Base-by-base conservation (phyloP, 2,888 invertebrate genomes). In the Drosophila histrio region DNA sequence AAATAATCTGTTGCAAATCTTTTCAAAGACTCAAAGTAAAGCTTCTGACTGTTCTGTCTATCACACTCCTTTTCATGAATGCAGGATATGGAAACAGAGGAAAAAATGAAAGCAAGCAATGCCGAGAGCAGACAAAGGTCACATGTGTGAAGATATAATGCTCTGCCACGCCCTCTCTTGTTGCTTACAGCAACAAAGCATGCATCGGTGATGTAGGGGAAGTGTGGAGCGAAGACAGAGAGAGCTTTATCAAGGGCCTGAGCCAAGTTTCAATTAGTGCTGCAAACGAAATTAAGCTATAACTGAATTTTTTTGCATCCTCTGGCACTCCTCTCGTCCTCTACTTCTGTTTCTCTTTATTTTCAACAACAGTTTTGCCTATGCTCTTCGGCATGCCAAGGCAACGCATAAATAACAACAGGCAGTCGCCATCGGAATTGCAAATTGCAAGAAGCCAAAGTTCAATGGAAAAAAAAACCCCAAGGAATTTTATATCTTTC, bases 261-360 rank as follows among this genome's bases (percentile, higher is more conserved):
- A 53, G 68, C 70, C 73, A 52, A 76, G 70, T 78, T 85, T 85
- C 86, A 85, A 82, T 85, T 82, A 82, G 80, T 80, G 68, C 70
- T 62, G 68, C 62, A 72, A 85, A 82, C 78, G 72, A 72, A 82
- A 82, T 85, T 82, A 82, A 79, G 78, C 79, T 61, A 74, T 72
- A 77, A 81, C 74, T 61, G 68, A 44, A 26, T 43, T 24, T 47
- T 56, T 53, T 36, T 43, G 41, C 43, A 43, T 8, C 15, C 24
- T 28, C 19, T 38, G 19, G 9, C 44, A 26, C 47, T 44, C n/a
- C n/a, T n/a, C n/a, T 38, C 30, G 11, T 21, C 39, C 7, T 11
- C 50, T 36, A 15, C 32, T 22, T 15, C 13, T 32, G 22, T 13
- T 46, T 15, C 15, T 11, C 28, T 22, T 36, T 62, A 34, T 19